Conservation (phyloP, 2,888 invertebrate species). For the Scaptomyza flava region DNA sequence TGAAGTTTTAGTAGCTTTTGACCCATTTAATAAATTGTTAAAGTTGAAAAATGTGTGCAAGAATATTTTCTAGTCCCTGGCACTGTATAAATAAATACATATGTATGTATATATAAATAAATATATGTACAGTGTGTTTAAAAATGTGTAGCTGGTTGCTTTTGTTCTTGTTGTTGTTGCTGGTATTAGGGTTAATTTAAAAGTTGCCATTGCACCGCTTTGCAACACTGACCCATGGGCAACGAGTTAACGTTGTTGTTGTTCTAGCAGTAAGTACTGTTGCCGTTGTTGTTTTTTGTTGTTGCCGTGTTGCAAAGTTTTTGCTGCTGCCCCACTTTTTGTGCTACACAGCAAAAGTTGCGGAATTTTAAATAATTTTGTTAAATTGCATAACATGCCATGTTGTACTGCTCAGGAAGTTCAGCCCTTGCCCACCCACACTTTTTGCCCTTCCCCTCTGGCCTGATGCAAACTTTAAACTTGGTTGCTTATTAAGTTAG, state of each 20-base stretch:
- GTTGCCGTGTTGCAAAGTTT: constrained; percentile 64
- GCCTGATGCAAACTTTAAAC: constrained; percentile 44
- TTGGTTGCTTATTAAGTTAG: constrained; percentile 74
- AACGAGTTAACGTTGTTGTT: constrained; percentile 40
- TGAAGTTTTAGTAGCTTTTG: constrained; percentile 84
- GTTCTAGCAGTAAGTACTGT: not conserved
- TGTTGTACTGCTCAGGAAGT: constrained; percentile 37
- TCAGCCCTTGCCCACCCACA: not conserved
- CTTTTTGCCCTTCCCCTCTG: not conserved
- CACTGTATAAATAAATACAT: constrained; percentile 8
- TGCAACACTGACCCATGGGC: constrained; percentile 69
- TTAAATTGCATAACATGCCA: constrained; percentile 76
- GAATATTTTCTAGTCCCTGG: constrained; percentile 65
- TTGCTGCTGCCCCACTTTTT: constrained; percentile 43
- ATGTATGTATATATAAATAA: constrained; percentile 1
- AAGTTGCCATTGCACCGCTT: constrained; percentile 63
- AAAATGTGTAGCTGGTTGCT: constrained; percentile 21
- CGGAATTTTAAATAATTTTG: constrained; percentile 75
- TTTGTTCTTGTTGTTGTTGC: constrained; percentile 35
- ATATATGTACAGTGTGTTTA: constrained; percentile 6
- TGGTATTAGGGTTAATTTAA: constrained; percentile 81
- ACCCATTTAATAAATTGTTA: constrained; percentile 84
- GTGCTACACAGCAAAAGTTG: constrained; percentile 56
- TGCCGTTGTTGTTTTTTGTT: constrained; percentile 9
- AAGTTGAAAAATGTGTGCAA: constrained; percentile 77